These are phyloP conservation scores for Coendou prehensilis DNA, from an alignment of 2,797 vertebrate species.

Conservation along the genomic window DNA sequence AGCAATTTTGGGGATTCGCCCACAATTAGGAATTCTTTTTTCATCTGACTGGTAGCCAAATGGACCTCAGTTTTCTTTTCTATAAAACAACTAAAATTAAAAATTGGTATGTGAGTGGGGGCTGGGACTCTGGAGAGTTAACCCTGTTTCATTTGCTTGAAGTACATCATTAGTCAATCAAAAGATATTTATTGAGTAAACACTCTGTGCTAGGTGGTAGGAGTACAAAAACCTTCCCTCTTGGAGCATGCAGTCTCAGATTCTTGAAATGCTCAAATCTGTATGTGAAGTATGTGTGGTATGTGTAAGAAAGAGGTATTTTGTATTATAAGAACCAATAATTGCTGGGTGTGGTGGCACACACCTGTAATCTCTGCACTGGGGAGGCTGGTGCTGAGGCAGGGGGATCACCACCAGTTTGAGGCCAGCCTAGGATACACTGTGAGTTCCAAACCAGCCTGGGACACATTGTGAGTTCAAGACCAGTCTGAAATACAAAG, in stretches of 20 bases:
- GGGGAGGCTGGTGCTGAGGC: not conserved
- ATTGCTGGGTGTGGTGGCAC: not conserved
- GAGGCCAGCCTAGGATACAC: not conserved
- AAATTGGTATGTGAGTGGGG: not conserved
- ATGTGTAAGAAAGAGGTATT: not conserved
- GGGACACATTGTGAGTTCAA: not conserved
- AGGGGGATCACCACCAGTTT: not conserved
- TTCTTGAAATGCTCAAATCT: conserved; percentile 36
- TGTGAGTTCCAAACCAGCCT: not conserved
- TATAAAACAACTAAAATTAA: conserved; percentile 23
- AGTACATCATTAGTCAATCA: not conserved
- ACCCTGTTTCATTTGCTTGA: not conserved
- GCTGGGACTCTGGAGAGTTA: not conserved
- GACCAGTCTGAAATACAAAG: not conserved
- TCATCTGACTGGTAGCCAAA: not conserved
- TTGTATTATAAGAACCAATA: not conserved
- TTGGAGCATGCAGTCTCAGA: not conserved
- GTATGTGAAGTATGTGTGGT: not conserved
- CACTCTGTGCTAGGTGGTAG: not conserved
- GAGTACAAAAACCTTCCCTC: conserved; percentile 5
- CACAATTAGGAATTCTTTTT: conserved; percentile 17
- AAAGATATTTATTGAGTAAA: not conserved
- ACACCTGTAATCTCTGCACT: not conserved
- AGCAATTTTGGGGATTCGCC: conserved; percentile 40
- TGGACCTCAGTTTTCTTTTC: not conserved